Evolutionary conservation across 2,113 vertebrate species (phyloP).

Genomic region (Zosterops hypoxanthus): DNA sequence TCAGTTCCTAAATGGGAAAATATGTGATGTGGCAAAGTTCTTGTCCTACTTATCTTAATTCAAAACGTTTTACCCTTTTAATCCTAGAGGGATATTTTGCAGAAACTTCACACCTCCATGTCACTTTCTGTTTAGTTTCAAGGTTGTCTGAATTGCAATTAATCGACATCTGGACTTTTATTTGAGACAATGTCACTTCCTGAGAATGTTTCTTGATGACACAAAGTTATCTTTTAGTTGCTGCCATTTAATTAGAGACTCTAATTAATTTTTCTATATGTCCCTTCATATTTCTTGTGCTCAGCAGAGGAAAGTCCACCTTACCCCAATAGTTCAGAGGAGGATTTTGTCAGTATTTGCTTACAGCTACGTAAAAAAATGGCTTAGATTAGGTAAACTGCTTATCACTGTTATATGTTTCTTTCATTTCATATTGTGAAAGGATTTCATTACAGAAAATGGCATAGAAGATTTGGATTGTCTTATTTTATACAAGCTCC

Average conservation of each 20-base stretch:
- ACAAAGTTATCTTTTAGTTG: constrained; percentile 4
- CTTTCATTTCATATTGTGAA: not conserved
- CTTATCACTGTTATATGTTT: not conserved
- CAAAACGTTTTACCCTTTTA: constrained; percentile 14
- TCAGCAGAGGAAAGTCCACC: not conserved
- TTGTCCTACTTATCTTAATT: constrained; percentile 61
- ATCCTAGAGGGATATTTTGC: constrained; percentile 34
- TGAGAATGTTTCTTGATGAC: constrained; percentile 35
- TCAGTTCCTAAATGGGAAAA: constrained; percentile 63
- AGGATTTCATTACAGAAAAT: not conserved
- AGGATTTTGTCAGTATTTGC: not conserved
- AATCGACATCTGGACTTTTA: constrained; percentile 40
- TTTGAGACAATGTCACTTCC: constrained; percentile 48
- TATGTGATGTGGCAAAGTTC: constrained; percentile 35
- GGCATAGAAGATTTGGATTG: not conserved
- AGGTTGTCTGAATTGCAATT: constrained; percentile 41
- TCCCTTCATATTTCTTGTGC: not conserved
- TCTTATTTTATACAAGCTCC: not conserved
- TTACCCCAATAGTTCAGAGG: not conserved
- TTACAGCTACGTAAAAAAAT: not conserved
- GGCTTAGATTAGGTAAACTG: not conserved
- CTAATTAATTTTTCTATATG: constrained; percentile 11
- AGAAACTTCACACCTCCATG: constrained; percentile 37
- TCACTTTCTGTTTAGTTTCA: constrained; percentile 55
- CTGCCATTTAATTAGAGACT: constrained; percentile 42